Percentiles rank a stretch among this genome's conserved stretches.
phyloP scores from a whole-genome alignment of 2,888 invertebrate species.

The Homarus gammarus region DNA sequence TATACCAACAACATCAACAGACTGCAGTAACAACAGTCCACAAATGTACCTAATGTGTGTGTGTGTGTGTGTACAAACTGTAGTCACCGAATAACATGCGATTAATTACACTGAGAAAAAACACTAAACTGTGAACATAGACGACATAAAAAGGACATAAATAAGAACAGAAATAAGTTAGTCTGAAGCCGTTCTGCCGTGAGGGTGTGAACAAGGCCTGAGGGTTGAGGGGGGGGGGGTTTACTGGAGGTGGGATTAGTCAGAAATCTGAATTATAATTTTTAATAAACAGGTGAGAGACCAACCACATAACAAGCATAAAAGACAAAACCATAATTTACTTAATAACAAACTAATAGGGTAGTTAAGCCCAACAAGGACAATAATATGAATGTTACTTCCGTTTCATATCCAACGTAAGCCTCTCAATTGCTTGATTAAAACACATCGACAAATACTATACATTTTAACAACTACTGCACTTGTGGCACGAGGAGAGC shows the following conservation, averaged over 20 bases:
- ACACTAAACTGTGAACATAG: background rate
- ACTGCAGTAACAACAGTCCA: too few species aligned
- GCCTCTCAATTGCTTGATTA: slow-evolving; percentile 15
- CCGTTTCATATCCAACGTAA: background rate
- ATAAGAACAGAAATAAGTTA: background rate
- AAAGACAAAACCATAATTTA: background rate
- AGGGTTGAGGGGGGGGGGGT: too few species aligned
- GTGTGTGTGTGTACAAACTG: too few species aligned
- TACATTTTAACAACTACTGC: background rate
- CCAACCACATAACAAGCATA: background rate
- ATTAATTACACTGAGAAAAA: background rate
- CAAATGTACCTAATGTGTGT: too few species aligned
- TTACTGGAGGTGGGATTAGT: background rate
- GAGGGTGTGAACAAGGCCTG: background rate
- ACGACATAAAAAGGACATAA: background rate
- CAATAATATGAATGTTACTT: background rate
- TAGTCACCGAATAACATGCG: too few species aligned
- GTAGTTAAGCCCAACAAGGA: background rate
- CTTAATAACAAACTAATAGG: background rate
- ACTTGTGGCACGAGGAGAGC: background rate
- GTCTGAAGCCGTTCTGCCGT: background rate
- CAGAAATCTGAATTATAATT: background rate
- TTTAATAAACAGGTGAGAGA: slow-evolving; percentile 30
- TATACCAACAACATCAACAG: too few species aligned
- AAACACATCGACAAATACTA: background rate